These are phyloP conservation scores for Heliconius cydno DNA, from an alignment of 2,888 invertebrate species.

Conservation along the genomic window DNA sequence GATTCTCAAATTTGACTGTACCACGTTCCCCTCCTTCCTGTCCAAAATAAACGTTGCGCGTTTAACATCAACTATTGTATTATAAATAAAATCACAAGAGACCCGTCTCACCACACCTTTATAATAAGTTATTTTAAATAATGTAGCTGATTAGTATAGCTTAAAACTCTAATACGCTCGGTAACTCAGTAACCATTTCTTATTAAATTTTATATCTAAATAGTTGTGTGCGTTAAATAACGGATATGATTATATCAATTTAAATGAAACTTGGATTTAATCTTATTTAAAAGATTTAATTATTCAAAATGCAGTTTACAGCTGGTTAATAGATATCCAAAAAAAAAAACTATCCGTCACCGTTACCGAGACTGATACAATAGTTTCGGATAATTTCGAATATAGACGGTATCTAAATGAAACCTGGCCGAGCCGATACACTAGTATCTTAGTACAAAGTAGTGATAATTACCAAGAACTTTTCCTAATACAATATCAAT, in stretches of 20 bases:
- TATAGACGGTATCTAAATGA: no score
- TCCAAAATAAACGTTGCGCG: slow-evolving; percentile 23
- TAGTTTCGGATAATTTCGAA: no score
- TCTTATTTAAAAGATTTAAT: background rate
- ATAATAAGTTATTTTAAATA: background rate
- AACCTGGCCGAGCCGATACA: no score
- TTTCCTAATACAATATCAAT: no score
- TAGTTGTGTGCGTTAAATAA: slow-evolving; percentile 15
- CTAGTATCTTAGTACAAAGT: no score
- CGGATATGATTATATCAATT: background rate
- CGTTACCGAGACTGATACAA: no score
- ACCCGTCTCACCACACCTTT: slow-evolving; percentile 21
- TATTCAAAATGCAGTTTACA: background rate
- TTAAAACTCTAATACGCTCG: slow-evolving; percentile 7
- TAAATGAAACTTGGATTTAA: background rate
- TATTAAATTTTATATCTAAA: slow-evolving; percentile 13
- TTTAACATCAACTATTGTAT: slow-evolving; percentile 15
- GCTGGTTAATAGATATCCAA: background rate
- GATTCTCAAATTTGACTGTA: background rate
- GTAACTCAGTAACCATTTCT: background rate
- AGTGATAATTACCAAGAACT: no score
- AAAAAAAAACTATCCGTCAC: no score
- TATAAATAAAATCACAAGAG: slow-evolving; percentile 13
- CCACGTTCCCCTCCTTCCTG: background rate
- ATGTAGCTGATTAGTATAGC: background rate